Base-by-base conservation (phyloP, 2,888 invertebrate species). In the Beris morrisii region DNA sequence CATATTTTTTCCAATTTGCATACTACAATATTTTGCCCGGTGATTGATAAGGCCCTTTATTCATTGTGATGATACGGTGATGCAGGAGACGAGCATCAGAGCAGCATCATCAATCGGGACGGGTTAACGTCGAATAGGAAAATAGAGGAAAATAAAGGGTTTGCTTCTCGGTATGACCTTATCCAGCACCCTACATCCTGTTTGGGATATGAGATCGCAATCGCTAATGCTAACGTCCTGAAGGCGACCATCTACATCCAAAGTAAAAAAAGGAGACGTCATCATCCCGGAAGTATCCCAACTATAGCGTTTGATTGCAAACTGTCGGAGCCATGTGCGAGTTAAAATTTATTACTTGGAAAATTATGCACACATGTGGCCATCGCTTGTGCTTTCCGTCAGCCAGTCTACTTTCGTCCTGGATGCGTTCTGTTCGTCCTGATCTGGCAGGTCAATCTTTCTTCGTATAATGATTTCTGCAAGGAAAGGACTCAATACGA, bases 331-430 rank as follows among this genome's bases (percentile, higher is more conserved):
- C 61, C 67, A 67, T 65, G 55, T 67, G 67, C 56, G 59, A 43
- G 55, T 65, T 56, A 61, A 67, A 67, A 67, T 67, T 67, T 67
- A 67, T 67, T 65, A 67, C 50, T 48, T 65, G 55, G 65, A 61
- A 67, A 67, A 67, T 67, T 67, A 67, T 67, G 67, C 65, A 43
- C 67, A 67, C 67, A 65, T 67, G 67, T 61, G 67, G 45, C 52
- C 61, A 43, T 45, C 53, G 53, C 61, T 67, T 44, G 65, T 54
- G 50, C 59, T 50, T 32, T 32, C 58, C 12, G 32, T 5, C 52
- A 61, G 50, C 61, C 61, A 61, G 50, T 61, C 22, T 22, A 61
- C 43, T 52, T 38, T 32, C 52, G 38, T 38, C 5, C 22, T 22
- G 38, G 38, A 38, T 38, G 38, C 38, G 38, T 38, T 3, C 9